Conservation (phyloP, 2,797 vertebrate species). For the Protonibea diacanthus region DNA sequence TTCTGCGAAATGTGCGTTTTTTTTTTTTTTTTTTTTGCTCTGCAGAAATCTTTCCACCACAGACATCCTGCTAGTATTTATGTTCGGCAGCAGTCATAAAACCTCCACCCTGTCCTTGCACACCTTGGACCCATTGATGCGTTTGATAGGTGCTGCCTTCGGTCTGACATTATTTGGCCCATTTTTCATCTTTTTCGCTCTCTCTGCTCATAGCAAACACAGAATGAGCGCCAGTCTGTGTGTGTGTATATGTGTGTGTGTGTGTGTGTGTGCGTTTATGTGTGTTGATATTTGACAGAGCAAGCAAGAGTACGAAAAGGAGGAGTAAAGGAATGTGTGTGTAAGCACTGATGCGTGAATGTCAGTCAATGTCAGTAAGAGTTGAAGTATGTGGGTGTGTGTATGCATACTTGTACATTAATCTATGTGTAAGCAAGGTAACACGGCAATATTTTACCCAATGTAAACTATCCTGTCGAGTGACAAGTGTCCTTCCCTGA, state of each 20-base stretch:
- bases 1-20: slow-evolving; percentile 62
- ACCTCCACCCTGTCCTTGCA: slow-evolving; percentile 75
- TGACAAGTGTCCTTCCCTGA: slow-evolving; percentile 62
- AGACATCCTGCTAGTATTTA: slow-evolving; percentile 75
- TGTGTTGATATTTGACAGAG: slow-evolving; percentile 6
- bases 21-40: slow-evolving; percentile 38
- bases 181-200: slow-evolving; percentile 73
- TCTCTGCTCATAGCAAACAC: slow-evolving; percentile 49
- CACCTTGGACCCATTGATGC: slow-evolving; percentile 75
- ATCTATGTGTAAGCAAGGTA: slow-evolving; percentile 35
- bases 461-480: slow-evolving; percentile 34
- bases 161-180: slow-evolving; percentile 75
- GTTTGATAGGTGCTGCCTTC: slow-evolving; percentile 77
- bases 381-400: slow-evolving; percentile 38
- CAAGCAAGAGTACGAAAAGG: slow-evolving; percentile 9
- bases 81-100: slow-evolving; percentile 75
- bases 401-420: slow-evolving; percentile 37
- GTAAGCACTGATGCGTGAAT: slow-evolving; percentile 51
- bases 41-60: slow-evolving; percentile 42
- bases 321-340: slow-evolving; percentile 27
- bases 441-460: slow-evolving; percentile 46
- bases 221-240: slow-evolving; percentile 1
- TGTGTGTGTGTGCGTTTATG: slow-evolving; percentile 18
- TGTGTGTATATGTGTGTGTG: slow-evolving; percentile 7
- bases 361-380: slow-evolving; percentile 67